Percentiles rank a stretch among this genome's conserved stretches.
Evolutionary conservation across 2,797 vertebrate species (phyloP).

Genomic region (Typhlichthys subterraneus): DNA sequence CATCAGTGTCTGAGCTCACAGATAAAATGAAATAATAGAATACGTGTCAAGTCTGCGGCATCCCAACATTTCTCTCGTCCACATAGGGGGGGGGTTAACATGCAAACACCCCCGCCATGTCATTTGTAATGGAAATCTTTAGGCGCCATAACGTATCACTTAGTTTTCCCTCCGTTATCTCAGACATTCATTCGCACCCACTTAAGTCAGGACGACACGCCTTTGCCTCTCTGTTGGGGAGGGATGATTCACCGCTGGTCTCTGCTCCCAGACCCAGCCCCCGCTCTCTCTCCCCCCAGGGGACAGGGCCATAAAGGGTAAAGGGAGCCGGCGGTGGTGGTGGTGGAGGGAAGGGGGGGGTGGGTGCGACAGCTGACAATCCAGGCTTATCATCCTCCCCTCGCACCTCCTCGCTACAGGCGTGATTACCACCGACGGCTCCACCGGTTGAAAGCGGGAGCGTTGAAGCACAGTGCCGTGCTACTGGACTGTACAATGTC

Average conservation of each 20-base stretch:
- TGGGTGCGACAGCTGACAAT: slow-evolving; percentile 66
- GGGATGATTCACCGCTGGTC: slow-evolving; percentile 49
- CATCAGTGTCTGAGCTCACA: slow-evolving; percentile 13
- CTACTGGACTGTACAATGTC: slow-evolving; percentile 59
- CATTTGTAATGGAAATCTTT: too few species aligned
- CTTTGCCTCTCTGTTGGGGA: slow-evolving; percentile 41
- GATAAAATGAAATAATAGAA: too few species aligned
- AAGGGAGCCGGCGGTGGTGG: slow-evolving; percentile 48
- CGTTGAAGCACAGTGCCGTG: slow-evolving; percentile 79
- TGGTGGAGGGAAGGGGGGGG: slow-evolving; percentile 12
- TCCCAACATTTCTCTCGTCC: too few species aligned
- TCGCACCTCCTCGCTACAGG: slow-evolving; percentile 66
- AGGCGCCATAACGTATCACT: too few species aligned
- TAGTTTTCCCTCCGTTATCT: too few species aligned
- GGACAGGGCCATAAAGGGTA: slow-evolving; percentile 67
- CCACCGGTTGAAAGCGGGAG: slow-evolving; percentile 77
- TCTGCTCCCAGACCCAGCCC: neutral
- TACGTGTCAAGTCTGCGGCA: too few species aligned
- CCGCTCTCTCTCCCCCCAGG: slow-evolving; percentile 56
- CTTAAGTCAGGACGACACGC: neutral
- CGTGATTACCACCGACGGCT: slow-evolving; percentile 81
- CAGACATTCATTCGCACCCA: slow-evolving; percentile 12
- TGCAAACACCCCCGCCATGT: too few species aligned
- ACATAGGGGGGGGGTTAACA: too few species aligned
- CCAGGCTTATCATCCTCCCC: slow-evolving; percentile 70